Evolutionary conservation across 2,888 invertebrate genomes (phyloP).

Genomic region (Aradus depressus): DNA sequence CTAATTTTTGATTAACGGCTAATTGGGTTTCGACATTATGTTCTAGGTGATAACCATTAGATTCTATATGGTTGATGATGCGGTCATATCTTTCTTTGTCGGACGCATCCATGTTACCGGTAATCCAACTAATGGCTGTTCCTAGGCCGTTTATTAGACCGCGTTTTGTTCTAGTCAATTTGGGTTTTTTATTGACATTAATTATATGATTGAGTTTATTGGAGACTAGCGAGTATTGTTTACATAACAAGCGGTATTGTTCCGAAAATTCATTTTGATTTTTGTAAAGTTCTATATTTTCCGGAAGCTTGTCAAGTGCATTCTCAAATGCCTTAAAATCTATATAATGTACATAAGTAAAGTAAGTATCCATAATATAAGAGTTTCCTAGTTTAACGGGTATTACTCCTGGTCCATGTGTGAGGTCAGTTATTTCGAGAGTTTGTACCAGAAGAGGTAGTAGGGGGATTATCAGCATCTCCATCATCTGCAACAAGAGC

Average conservation of each 20-base stretch:
- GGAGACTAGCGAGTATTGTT: neutral
- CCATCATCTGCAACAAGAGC: no score
- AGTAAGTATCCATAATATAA: neutral
- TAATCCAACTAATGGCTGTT: slow-evolving; percentile 1
- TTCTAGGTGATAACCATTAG: slow-evolving; percentile 11
- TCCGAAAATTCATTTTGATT: neutral
- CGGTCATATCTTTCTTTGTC: slow-evolving; percentile 14
- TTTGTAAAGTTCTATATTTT: neutral
- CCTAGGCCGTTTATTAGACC: slow-evolving; percentile 12
- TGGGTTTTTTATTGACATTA: neutral
- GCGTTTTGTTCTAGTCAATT: slow-evolving; percentile 6
- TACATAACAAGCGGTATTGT: neutral
- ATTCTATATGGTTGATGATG: slow-evolving; percentile 11
- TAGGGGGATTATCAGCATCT: no score
- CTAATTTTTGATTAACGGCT: slow-evolving; percentile 10
- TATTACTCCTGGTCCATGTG: slow-evolving; percentile 6
- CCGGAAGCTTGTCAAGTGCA: neutral
- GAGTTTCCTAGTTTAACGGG: slow-evolving; percentile 12
- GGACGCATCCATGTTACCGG: slow-evolving; percentile 15
- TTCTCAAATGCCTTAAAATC: neutral
- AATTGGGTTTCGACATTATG: slow-evolving; percentile 16
- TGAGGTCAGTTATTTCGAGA: slow-evolving; percentile 4
- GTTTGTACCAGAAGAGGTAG: slow-evolving; percentile 7
- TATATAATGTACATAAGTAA: slow-evolving; percentile 5
- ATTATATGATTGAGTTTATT: slow-evolving; percentile 4